Conservation (phyloP, 2,797 vertebrate genomes). For the Brachymystax lenok region DNA sequence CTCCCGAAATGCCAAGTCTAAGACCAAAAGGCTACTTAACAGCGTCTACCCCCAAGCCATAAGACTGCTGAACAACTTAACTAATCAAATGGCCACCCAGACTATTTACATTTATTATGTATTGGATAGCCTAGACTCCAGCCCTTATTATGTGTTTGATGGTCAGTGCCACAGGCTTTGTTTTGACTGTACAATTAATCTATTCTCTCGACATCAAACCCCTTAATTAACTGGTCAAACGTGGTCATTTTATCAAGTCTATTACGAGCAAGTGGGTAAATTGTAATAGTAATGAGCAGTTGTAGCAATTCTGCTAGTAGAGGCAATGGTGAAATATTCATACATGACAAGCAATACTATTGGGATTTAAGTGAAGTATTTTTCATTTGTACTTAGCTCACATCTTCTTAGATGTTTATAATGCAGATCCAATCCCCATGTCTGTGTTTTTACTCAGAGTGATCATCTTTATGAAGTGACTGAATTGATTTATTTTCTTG, state of each 20-base stretch:
- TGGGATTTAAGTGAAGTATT: background rate
- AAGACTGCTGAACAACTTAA: no score
- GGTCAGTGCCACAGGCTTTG: background rate
- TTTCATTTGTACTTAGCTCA: background rate
- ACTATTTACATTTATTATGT: no score
- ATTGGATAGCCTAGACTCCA: no score
- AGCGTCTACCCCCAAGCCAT: no score
- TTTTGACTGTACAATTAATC: no score
- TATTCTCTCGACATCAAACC: constrained; percentile 1
- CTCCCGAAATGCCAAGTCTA: no score
- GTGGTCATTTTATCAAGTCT: background rate
- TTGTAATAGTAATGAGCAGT: background rate
- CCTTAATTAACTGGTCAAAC: background rate
- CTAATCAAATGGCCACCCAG: no score
- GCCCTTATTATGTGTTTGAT: background rate
- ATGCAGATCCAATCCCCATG: background rate
- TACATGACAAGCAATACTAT: background rate
- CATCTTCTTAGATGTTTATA: background rate
- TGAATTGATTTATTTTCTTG: constrained; percentile 8
- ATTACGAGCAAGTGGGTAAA: background rate
- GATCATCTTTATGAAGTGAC: background rate
- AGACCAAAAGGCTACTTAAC: no score
- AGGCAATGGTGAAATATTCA: background rate
- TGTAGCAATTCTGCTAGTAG: background rate
- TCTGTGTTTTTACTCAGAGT: background rate